Conservation (phyloP, 2,113 vertebrate species). For the Rhagologus leucostigma region DNA sequence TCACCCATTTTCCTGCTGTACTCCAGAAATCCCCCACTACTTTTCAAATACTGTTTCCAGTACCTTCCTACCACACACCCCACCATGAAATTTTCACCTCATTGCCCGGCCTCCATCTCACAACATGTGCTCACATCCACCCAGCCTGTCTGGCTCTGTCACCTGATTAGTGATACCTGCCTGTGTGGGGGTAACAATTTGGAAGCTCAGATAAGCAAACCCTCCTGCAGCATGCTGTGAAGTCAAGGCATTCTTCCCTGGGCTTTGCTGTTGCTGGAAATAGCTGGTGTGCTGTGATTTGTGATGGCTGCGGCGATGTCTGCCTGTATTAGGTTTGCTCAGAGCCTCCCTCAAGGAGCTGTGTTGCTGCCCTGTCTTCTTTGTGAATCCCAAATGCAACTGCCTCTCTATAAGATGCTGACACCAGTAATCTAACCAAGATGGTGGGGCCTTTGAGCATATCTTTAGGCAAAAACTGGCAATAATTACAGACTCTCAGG, state of each 20-base stretch:
- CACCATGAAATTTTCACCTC: neutral
- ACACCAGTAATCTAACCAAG: neutral
- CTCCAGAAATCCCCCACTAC: neutral
- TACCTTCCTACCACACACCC: neutral
- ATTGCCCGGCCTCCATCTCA: neutral
- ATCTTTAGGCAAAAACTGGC: slow-evolving; percentile 3
- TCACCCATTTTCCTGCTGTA: neutral
- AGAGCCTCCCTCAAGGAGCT: neutral
- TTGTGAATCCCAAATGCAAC: neutral
- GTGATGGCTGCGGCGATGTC: neutral
- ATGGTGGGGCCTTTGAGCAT: neutral
- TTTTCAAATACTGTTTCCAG: neutral
- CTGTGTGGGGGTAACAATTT: neutral
- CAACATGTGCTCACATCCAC: neutral
- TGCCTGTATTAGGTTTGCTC: neutral
- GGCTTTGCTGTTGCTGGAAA: neutral
- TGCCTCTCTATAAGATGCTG: neutral
- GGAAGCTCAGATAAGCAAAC: neutral
- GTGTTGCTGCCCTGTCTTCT: neutral
- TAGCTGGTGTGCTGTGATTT: neutral
- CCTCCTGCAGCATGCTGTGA: neutral
- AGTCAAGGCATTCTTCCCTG: neutral
- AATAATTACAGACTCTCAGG: slow-evolving; percentile 9
- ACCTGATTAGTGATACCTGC: neutral
- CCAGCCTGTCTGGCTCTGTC: neutral